These are phyloP conservation scores for Cheilosia pagana DNA, from an alignment of 2,888 invertebrate genomes.

Conservation along the genomic window DNA sequence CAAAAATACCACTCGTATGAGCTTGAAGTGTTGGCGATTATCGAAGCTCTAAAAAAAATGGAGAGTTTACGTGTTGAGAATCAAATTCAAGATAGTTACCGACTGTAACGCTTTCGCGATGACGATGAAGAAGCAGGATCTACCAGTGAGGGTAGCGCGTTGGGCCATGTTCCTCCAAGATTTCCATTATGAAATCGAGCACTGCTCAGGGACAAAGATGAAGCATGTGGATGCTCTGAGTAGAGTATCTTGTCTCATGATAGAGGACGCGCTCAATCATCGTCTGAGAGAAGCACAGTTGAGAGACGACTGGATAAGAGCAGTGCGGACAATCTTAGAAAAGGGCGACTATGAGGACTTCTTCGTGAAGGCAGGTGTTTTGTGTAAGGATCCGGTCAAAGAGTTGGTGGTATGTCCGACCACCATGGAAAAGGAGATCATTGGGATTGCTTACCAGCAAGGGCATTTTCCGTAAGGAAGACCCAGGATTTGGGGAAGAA, in stretches of 20 bases:
- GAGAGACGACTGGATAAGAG: constrained; percentile 46
- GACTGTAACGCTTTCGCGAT: constrained; percentile 78
- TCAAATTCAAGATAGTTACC: constrained; percentile 57
- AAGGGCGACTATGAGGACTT: constrained; percentile 54
- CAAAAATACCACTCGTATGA: constrained; percentile 78
- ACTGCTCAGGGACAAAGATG: constrained; percentile 31
- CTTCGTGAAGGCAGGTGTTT: constrained; percentile 33
- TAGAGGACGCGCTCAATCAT: constrained; percentile 32
- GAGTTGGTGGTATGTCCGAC: constrained; percentile 78
- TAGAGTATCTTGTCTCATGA: constrained; percentile 20
- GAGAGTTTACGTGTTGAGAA: constrained; percentile 78
- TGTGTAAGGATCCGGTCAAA: constrained; percentile 40
- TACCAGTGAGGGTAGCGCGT: constrained; percentile 26
- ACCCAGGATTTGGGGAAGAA: background rate
- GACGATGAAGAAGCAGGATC: constrained; percentile 77
- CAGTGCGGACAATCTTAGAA: constrained; percentile 50
- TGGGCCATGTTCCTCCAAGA: constrained; percentile 54
- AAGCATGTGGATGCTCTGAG: constrained; percentile 43
- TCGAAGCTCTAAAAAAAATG: constrained; percentile 56
- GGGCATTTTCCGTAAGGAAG: background rate
- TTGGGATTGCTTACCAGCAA: background rate
- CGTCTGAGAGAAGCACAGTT: constrained; percentile 9
- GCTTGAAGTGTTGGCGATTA: constrained; percentile 47
- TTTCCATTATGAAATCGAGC: constrained; percentile 40
- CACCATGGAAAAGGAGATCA: constrained; percentile 77